Conservation (phyloP, 2,113 vertebrate genomes). For the Corvus cornix region DNA sequence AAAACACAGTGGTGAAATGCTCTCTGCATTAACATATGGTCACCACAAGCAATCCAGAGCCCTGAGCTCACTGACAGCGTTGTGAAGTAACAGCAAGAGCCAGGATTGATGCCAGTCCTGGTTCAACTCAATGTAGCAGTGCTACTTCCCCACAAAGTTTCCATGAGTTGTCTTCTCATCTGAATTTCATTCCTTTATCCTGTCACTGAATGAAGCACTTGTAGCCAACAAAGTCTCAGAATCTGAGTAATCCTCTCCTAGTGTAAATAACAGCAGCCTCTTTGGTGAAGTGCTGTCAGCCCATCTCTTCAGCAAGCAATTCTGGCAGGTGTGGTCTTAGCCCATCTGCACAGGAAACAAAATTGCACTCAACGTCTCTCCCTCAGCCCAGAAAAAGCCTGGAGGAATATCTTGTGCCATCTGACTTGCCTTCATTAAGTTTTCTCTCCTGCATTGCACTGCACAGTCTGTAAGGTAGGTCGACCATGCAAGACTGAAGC, state of each 20-base stretch:
- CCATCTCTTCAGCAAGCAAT: neutral
- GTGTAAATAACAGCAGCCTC: neutral
- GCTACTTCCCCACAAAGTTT: neutral
- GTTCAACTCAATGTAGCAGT: neutral
- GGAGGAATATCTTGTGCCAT: neutral
- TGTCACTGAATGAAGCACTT: neutral
- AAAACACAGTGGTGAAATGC: neutral
- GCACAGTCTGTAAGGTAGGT: neutral
- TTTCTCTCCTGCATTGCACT: neutral
- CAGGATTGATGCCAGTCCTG: neutral
- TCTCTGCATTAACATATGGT: neutral
- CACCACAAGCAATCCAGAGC: neutral
- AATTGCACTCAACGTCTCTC: neutral
- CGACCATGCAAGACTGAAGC: constrained; percentile 20
- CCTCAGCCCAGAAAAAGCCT: neutral
- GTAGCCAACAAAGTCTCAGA: neutral
- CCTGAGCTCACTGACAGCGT: neutral
- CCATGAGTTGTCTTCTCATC: neutral
- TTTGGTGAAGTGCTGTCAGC: neutral
- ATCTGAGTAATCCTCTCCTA: neutral
- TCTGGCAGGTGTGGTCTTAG: neutral
- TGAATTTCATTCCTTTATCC: neutral
- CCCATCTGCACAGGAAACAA: neutral
- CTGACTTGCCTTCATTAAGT: neutral
- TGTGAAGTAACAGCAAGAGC: neutral